These are phyloP conservation scores for Copsychus sechellarum DNA, from an alignment of 2,113 vertebrate genomes.

Conservation along the genomic window DNA sequence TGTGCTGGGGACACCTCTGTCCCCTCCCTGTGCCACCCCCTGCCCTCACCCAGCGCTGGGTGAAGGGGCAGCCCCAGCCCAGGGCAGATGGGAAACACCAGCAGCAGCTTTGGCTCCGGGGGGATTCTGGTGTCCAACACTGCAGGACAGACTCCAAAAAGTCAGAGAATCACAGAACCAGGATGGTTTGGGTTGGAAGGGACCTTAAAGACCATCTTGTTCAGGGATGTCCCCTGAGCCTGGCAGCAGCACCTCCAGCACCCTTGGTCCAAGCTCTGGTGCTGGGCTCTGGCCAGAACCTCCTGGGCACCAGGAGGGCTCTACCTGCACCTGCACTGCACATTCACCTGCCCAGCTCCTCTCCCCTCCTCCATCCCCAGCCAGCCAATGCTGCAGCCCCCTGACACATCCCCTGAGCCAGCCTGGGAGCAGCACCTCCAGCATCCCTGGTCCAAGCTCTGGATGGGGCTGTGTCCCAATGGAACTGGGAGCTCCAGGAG, in stretches of 20 bases:
- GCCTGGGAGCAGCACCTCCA: background rate
- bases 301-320: background rate
- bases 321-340: background rate
- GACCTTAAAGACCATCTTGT: background rate
- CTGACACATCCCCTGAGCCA: background rate
- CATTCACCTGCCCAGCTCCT: background rate
- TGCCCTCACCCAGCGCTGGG: background rate
- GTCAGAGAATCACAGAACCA: background rate
- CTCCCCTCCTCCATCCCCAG: background rate
- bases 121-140: background rate
- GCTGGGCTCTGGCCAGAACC: background rate
- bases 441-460: background rate
- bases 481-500: too few species aligned
- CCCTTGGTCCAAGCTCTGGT: background rate
- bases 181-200: background rate
- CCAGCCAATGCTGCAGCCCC: too few species aligned
- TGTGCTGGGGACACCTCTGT: background rate
- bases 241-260: background rate
- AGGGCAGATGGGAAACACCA: background rate
- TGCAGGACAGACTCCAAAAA: background rate
- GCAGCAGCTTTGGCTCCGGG: background rate
- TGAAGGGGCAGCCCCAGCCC: background rate
- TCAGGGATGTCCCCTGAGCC: background rate
- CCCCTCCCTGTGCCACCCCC: background rate
- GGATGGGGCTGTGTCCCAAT: too few species aligned